Conservation (phyloP, 2,113 vertebrate species). For the Empidonax traillii region DNA sequence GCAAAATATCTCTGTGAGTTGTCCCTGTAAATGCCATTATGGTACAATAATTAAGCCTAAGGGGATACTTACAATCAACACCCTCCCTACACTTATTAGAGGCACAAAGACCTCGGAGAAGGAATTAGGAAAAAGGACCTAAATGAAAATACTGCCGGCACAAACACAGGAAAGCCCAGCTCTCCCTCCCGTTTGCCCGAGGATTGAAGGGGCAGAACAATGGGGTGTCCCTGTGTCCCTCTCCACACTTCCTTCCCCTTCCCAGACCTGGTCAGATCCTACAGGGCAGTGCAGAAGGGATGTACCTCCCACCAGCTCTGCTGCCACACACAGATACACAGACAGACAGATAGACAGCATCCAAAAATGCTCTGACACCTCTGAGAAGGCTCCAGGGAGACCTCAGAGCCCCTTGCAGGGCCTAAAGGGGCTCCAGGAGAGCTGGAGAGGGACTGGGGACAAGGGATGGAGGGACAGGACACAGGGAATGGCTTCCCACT, state of each 20-base stretch:
- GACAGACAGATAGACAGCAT: not conserved
- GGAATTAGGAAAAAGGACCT: not conserved
- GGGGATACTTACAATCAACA: not conserved
- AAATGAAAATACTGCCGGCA: not conserved
- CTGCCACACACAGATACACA: not conserved
- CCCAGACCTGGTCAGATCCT: not conserved
- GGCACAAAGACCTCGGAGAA: not conserved
- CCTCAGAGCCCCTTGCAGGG: rapidly evolving
- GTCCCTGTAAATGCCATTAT: not conserved
- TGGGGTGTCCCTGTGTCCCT: not conserved
- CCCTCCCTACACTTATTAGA: not conserved
- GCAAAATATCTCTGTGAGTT: not conserved
- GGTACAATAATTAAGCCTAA: not conserved
- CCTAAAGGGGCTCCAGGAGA: not conserved
- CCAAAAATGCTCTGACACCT: not conserved
- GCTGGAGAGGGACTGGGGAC: not conserved
- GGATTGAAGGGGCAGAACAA: slow-evolving; percentile 5
- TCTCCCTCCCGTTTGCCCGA: not conserved
- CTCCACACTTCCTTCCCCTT: slow-evolving; percentile 10
- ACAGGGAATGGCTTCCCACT: not conserved
- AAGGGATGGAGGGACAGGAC: not conserved
- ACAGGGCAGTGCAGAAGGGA: rapidly evolving
- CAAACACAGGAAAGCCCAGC: slow-evolving; percentile 48
- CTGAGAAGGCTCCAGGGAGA: not conserved
- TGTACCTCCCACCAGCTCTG: not conserved